These are phyloP conservation scores for Ondatra zibethicus DNA, from an alignment of 2,113 vertebrate genomes.

Conservation along the genomic window DNA sequence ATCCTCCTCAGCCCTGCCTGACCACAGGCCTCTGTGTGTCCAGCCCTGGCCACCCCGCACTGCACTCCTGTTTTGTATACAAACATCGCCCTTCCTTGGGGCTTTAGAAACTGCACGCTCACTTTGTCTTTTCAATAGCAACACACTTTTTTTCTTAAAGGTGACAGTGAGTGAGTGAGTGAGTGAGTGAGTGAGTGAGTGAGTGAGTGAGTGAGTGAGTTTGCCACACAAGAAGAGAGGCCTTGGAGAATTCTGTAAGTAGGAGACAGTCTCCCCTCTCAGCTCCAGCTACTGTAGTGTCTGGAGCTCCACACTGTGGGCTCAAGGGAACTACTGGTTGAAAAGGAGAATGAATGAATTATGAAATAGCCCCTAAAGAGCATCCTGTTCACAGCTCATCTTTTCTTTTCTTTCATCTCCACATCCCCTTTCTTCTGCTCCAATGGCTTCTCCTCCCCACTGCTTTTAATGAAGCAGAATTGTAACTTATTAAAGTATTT, in stretches of 20 bases:
- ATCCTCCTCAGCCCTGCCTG: rapidly evolving
- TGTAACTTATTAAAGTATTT: background rate
- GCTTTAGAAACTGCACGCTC: background rate
- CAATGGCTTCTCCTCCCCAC: no score
- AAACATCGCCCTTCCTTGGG: background rate
- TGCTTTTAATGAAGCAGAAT: background rate
- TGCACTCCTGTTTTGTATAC: conserved; percentile 65
- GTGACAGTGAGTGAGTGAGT: background rate
- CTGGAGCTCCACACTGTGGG: no score
- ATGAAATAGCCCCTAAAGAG: background rate
- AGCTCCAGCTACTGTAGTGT: background rate
- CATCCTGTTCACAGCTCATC: background rate
- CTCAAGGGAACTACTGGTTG: background rate
- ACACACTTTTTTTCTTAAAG: conserved; percentile 65
- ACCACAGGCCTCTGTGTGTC: background rate
- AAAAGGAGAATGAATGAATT: background rate
- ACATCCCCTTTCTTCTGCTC: background rate
- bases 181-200: no score
- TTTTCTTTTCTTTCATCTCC: no score
- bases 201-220: no score
- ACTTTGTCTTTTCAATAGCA: conserved; percentile 69
- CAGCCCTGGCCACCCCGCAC: background rate
- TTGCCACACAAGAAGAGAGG: background rate
- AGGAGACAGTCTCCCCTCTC: background rate
- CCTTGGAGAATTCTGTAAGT: background rate